These are phyloP conservation scores for Calonectris borealis DNA, from an alignment of 2,113 vertebrate genomes.

Conservation along the genomic window DNA sequence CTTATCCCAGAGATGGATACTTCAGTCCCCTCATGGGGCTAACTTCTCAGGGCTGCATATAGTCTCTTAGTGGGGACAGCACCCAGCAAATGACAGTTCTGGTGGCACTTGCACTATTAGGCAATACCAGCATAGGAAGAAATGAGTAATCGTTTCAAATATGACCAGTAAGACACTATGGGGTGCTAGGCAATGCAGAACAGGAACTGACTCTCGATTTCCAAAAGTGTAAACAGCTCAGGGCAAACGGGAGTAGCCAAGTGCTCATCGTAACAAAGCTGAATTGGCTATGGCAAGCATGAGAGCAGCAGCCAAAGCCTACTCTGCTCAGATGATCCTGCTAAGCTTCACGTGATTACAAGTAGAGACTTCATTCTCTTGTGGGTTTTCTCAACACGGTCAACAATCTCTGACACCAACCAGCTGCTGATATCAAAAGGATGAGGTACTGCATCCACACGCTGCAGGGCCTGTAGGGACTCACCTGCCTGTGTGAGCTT, in stretches of 20 bases:
- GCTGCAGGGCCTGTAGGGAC: not conserved
- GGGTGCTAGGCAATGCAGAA: not conserved
- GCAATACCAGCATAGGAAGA: not conserved
- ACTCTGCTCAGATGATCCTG: not conserved
- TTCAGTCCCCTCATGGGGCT: not conserved
- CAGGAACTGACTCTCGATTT: not conserved
- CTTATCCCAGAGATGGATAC: not conserved
- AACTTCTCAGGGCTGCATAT: not conserved
- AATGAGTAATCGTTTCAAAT: not conserved
- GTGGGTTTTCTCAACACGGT: not conserved
- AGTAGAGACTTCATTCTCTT: not conserved
- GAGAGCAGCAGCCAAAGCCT: not conserved
- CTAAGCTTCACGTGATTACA: not conserved
- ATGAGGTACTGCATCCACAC: not conserved
- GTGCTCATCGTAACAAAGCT: not conserved
- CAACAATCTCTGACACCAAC: not conserved
- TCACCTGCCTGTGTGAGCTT: not conserved
- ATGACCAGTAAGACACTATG: not conserved
- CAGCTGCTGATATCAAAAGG: not conserved
- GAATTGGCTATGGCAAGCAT: not conserved
- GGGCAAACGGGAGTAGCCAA: not conserved
- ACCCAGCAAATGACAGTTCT: not conserved
- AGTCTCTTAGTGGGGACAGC: not conserved
- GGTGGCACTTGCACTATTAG: not conserved
- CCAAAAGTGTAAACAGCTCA: not conserved